Conservation (phyloP, 2,888 invertebrate species). For the Ichneumon xanthorius region DNA sequence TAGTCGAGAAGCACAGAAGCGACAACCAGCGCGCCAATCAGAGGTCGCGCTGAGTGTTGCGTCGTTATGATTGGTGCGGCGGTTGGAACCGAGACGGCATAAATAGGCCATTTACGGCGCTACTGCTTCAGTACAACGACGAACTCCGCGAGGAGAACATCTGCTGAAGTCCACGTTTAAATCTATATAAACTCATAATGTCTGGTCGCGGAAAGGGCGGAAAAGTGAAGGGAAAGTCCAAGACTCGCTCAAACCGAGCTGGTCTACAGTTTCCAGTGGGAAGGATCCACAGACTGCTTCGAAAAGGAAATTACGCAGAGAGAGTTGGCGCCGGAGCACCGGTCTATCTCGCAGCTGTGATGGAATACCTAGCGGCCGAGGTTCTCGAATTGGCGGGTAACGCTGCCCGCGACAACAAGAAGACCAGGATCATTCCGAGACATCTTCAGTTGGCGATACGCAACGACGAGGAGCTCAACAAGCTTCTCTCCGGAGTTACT, state of each 20-base stretch:
- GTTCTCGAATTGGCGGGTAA: no score
- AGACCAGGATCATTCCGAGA: neutral
- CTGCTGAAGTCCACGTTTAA: neutral
- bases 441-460: neutral
- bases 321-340: neutral
- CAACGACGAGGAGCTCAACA: conserved; percentile 5
- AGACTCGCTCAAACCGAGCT: neutral
- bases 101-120: neutral
- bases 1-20: neutral
- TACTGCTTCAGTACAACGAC: neutral
- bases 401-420: no score
- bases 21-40: neutral
- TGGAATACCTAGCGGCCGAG: no score
- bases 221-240: conserved; percentile 74
- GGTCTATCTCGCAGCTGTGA: no score
- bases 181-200: conserved; percentile 64
- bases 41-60: neutral
- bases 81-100: neutral
- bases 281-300: neutral
- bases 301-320: neutral
- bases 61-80: neutral
- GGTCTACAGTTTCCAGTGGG: neutral
- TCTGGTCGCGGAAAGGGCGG: conserved; percentile 76
- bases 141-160: neutral
- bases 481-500: neutral